phyloP scores from a whole-genome alignment of 35 echinoderm and acorn worm species.

The Ophioderma brevispina region DNA sequence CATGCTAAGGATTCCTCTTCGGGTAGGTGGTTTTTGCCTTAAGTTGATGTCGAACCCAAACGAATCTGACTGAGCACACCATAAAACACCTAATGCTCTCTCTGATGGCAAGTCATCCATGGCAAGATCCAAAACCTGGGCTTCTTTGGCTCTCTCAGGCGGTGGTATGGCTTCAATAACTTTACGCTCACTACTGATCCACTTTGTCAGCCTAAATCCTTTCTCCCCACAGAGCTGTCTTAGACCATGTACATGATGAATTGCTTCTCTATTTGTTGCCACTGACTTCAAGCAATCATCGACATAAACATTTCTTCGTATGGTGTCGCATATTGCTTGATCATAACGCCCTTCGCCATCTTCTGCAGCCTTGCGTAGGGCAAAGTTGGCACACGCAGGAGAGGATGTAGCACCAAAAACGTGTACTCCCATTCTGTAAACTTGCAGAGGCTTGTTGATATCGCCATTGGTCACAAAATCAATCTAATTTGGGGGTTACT shows the following conservation, averaged over 20 bases:
- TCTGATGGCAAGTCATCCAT: constrained; percentile 64
- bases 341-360: background rate
- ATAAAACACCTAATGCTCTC: constrained; percentile 55
- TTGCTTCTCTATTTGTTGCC: background rate
- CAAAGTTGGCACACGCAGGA: constrained; percentile 55
- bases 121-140: constrained; percentile 13
- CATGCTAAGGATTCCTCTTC: constrained; percentile 57
- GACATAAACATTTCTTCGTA: no score
- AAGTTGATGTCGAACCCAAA: constrained; percentile 46
- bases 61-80: constrained; percentile 50
- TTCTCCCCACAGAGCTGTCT: constrained; percentile 13
- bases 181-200: constrained; percentile 57
- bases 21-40: constrained; percentile 15
- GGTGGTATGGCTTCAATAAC: constrained; percentile 34
- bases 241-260: background rate
- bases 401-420: constrained; percentile 61
- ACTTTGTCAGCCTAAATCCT: constrained; percentile 79
- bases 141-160: constrained; percentile 42
- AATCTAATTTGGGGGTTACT: no score
- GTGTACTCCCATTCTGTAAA: constrained; percentile 50
- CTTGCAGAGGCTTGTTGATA: background rate
- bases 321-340: background rate
- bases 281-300: background rate
- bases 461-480: constrained; percentile 58
- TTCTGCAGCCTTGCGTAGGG: constrained; percentile 28